Conservation (phyloP, 1,140 invertebrate species). For the Cydia fagiglandana region DNA sequence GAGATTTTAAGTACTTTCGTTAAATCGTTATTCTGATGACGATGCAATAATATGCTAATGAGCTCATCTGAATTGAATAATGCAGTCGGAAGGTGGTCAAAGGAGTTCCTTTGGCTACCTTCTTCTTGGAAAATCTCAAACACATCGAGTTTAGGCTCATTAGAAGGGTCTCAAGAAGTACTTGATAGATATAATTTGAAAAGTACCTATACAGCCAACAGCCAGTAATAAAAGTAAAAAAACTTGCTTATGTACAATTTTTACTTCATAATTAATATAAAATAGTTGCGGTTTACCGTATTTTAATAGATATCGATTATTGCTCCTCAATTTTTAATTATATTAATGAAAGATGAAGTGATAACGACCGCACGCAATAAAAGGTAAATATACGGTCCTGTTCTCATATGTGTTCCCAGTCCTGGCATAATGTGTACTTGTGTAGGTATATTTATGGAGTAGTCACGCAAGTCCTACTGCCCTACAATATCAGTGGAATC, state of each 20-base stretch:
- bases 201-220: too few relatives aligned
- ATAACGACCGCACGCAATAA: neutral
- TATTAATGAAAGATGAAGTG: neutral
- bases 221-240: too few relatives aligned
- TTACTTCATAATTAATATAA: neutral
- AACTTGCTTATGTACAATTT: neutral
- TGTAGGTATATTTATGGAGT: constrained; percentile 35
- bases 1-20: too few relatives aligned
- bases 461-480: constrained; percentile 48
- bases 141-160: too few relatives aligned
- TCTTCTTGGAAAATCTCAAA: too few relatives aligned
- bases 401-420: constrained; percentile 25
- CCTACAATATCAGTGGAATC: constrained; percentile 45
- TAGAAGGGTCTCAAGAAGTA: too few relatives aligned
- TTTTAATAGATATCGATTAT: neutral
- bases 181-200: too few relatives aligned
- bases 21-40: too few relatives aligned
- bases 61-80: too few relatives aligned
- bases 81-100: too few relatives aligned
- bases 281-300: neutral
- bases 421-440: constrained; percentile 37
- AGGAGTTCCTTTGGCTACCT: too few relatives aligned
- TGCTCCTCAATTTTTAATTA: neutral
- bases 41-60: too few relatives aligned
- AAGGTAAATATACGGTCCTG: neutral